Conservation (phyloP, 2,113 vertebrate genomes). For the Ictalurus furcatus region DNA sequence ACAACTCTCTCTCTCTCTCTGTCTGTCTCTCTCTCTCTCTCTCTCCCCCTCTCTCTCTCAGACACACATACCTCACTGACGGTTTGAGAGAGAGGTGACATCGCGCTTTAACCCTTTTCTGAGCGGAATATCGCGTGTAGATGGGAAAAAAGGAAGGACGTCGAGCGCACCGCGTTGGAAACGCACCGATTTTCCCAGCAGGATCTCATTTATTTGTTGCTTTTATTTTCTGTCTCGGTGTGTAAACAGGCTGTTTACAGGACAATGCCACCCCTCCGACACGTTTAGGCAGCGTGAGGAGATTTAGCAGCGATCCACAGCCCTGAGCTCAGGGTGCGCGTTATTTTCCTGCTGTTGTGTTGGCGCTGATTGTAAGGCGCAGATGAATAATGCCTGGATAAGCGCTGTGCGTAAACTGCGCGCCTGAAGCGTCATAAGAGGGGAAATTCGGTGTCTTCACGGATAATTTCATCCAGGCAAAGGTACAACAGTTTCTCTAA, state of each 20-base stretch:
- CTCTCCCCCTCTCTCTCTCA: too few species aligned
- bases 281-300: not conserved
- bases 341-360: not conserved
- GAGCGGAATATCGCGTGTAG: not conserved
- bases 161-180: not conserved
- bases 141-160: not conserved
- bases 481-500: not conserved
- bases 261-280: not conserved
- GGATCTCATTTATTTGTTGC: not conserved
- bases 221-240: not conserved
- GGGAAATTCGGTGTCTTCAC: not conserved
- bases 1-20: not conserved
- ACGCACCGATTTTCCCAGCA: not conserved
- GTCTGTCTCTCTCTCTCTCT: not conserved
- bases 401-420: not conserved
- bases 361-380: not conserved
- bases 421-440: not conserved
- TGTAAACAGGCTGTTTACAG: not conserved
- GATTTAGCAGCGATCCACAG: not conserved
- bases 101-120: not conserved
- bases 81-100: slow-evolving; percentile 11
- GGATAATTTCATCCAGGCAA: not conserved
- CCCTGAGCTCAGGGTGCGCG: not conserved
- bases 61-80: not conserved
- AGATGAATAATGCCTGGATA: not conserved